Base-by-base conservation (phyloP, 2,888 invertebrate genomes). In the Campoletis raptor region DNA sequence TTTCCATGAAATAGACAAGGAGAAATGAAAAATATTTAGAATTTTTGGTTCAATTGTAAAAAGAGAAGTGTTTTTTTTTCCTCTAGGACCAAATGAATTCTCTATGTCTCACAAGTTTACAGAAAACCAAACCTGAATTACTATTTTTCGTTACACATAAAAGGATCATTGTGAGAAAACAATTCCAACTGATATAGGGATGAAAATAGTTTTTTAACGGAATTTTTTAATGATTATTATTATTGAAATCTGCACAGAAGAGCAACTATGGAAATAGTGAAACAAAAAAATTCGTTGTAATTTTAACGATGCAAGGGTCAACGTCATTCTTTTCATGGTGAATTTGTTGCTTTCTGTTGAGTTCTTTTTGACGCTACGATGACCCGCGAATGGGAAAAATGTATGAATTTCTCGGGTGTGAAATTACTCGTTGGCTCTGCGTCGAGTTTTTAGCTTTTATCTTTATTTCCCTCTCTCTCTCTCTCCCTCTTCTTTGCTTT, bases 351-450 rank as follows among this genome's bases (percentile, higher is more conserved):
- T 18, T 61, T 9, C 15, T 21, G 42, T 61, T 61, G 54, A 21
- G 54, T 15, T 37, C 45, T 73, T 64, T 52, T 64, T 15, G 36
- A 81, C 9, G 36, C 15, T 37, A 45, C 18, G 36, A 36, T 57
- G 30, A 40, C 36, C 67, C 40, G 79, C 64, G 48, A 77, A 73
- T 70, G 48, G n/a, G 48, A 18, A 77, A 85, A 54, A 77, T 70
- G 77, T n/a, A 57, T 85, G 81, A 85, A 85, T 78, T 77, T 66
- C 81, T 78, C 77, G 73, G 64, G 81, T 80, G 83, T 78, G 77
- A 84, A 86, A 89, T 90, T 90, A 89, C 90, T 89, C 87, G 66
- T 57, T 57, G 73, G 69, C 54, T 45, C 67, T 73, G 66, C 24
- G 24, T 54, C 54, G 76, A 37, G 45, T 78, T 83, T 78, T 83